Evolutionary conservation across 2,888 invertebrate species (phyloP), one percentile per base, ranked within the genome.

Genomic region (Pomacea canaliculata): DNA sequence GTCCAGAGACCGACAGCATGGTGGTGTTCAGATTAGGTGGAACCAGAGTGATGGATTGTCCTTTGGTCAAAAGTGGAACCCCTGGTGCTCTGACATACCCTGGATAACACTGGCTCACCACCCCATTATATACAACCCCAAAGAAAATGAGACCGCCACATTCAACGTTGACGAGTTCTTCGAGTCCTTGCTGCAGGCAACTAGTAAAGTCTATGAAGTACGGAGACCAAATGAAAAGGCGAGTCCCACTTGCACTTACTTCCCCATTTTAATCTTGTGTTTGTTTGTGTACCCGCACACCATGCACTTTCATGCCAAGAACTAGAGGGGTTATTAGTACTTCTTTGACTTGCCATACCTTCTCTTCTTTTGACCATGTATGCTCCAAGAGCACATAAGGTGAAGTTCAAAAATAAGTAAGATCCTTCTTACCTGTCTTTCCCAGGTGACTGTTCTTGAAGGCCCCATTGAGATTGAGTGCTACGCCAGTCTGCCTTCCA

Each of bases 91-190:
- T 78, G 94, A 95, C 78, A 94, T 96, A 80, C 96, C 96, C 0
- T 95, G 94, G 91, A 91, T 94, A 59, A 96, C 96, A 0, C 94
- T 95, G 84, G 94, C 95, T 0, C 95, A 95, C 76, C 96, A 96
- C 91, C 96, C 96, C 12, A 81, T 91, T 48, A 82, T 90, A 60
- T 91, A 91, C 86, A 88, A 87, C 79, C 85, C 85, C 2, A 87
- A 89, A 72, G 90, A 90, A 76, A 84, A 82, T 7, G 91, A 91
- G 76, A 91, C 90, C 0, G 83, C 84, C 37, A 89, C 88, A 19
- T 91, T 88, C 82, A 91, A 91, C 74, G 91, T 91, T 7, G 91
- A 92, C 76, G 90, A 91, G 76, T 92, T 92, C 85, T 87, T 86
- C 71, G 89, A 90, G 79, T 86, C 88, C 0, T 78, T 91, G 59